Base-by-base conservation (phyloP, 1,140 invertebrate species). In the Bombus sylvicola region DNA sequence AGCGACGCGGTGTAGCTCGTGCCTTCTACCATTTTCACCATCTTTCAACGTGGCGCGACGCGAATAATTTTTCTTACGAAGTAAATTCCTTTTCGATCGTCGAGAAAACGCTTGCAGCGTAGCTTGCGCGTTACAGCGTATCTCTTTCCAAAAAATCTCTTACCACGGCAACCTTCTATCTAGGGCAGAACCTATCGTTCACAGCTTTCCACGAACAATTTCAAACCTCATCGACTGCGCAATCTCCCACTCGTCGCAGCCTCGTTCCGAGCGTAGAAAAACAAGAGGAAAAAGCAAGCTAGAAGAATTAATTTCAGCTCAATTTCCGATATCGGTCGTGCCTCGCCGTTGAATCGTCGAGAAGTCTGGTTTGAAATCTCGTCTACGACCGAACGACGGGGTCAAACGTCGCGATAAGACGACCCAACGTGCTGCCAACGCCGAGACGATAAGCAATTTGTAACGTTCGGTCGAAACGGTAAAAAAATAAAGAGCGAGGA, bases 371-470 rank as follows among this genome's bases (percentile, higher is more conserved):
- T 15, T 34, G 83, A 80, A 72, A 85, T 73, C 83, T 80, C 68
- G 74, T 22, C 9, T 43, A 64, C 8, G 47, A 43, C 43, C n/a
- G 81, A 37, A 78, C 81, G 62, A 77, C 81, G 92, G 88, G 90
- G 91, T 92, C 88, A 92, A 87, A 73, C 82, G 85, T 84, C 47
- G 86, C 90, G 94, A 94, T 93, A 94, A 94, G 90, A 34, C 53
- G 82, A 64, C 28, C 77, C 84, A 92, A 91, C 88, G 87, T 89
- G 87, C 92, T 91, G 91, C 90, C 92, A 92, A 82, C 88, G 84
- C 76, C 76, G 71, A 64, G 75, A 91, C 90, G 94, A 94, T 94
- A 94, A 95, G 92, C 93, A 95, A 95, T 95, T 95, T 95, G 94
- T 95, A 94, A 93, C 85, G 87, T 93, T 91, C 88, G 76, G 15